These are phyloP conservation scores for Neolamprologus hecqui DNA, from an alignment of 2,113 vertebrate species.

Conservation along the genomic window DNA sequence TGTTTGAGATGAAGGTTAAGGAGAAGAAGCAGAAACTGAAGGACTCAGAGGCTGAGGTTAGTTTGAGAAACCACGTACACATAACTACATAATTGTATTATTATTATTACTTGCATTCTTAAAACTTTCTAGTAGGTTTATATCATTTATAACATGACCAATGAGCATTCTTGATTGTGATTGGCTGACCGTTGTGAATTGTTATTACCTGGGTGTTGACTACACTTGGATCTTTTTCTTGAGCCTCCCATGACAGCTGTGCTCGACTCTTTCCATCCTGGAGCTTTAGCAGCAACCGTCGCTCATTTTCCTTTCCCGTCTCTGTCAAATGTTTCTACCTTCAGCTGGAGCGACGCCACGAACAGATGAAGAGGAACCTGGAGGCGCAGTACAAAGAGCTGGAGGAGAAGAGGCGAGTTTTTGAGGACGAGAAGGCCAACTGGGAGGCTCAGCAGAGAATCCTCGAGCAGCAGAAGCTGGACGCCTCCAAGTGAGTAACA, in stretches of 20 bases:
- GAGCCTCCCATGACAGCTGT: accelerated
- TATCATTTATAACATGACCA: accelerated
- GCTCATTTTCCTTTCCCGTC: neutral
- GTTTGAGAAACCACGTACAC: neutral
- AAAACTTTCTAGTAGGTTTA: neutral
- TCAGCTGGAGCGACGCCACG: constrained; percentile 75
- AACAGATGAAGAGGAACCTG: constrained; percentile 79
- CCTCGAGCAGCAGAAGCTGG: constrained; percentile 77
- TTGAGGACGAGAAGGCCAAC: constrained; percentile 70
- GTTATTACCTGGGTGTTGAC: neutral
- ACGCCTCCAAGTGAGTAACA: constrained; percentile 73
- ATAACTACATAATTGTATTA: neutral
- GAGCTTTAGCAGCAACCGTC: accelerated
- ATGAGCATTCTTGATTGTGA: neutral
- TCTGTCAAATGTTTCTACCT: neutral
- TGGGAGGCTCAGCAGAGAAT: constrained; percentile 78
- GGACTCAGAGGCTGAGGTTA: constrained; percentile 78
- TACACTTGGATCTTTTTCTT: neutral
- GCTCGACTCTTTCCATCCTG: neutral
- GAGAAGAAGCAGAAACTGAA: constrained; percentile 82
- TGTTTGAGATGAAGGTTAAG: constrained; percentile 81
- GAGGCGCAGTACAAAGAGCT: constrained; percentile 80
- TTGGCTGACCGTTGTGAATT: accelerated
- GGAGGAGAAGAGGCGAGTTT: constrained; percentile 74
- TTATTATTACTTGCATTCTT: neutral